Evolutionary conservation across 2,888 invertebrate species (phyloP).

Genomic region (Sarcophaga variegata): DNA sequence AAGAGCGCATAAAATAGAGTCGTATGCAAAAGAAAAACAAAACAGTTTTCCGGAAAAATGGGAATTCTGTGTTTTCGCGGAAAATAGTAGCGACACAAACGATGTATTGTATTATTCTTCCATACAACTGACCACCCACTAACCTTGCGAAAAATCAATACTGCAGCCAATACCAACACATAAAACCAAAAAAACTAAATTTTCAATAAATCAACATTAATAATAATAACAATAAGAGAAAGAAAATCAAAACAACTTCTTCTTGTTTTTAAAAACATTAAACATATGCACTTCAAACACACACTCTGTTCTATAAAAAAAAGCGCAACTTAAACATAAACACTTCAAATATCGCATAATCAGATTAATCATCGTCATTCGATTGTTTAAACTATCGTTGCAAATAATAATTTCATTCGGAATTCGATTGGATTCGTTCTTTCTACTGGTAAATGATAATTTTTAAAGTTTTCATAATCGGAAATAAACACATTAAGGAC

Average conservation of each 20-base stretch:
- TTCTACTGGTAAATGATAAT: background rate
- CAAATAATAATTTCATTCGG: too few species aligned
- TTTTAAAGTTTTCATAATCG: background rate
- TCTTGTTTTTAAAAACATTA: background rate
- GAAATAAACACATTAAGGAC: conserved; percentile 8
- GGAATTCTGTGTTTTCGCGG: conserved; percentile 58
- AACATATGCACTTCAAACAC: background rate
- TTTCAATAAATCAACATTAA: conserved; percentile 20
- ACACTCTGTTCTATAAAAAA: too few species aligned
- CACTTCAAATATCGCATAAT: background rate
- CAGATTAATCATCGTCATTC: background rate
- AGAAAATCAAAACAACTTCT: background rate
- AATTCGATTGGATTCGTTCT: too few species aligned
- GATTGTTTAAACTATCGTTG: too few species aligned
- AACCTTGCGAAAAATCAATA: conserved; percentile 77
- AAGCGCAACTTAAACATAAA: too few species aligned
- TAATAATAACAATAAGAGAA: background rate
- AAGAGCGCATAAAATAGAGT: conserved; percentile 41
- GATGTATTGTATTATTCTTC: conserved; percentile 29
- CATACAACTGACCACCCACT: conserved; percentile 72
- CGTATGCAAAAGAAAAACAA: conserved; percentile 41
- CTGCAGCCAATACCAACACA: conserved; percentile 72
- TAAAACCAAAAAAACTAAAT: conserved; percentile 28
- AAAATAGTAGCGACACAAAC: conserved; percentile 56
- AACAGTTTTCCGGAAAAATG: conserved; percentile 56